A percentile compares a stretch with the other conserved stretches of the same genome.
Conservation (phyloP, 2,888 invertebrate genomes). For the Limnephilus marmoratus region DNA sequence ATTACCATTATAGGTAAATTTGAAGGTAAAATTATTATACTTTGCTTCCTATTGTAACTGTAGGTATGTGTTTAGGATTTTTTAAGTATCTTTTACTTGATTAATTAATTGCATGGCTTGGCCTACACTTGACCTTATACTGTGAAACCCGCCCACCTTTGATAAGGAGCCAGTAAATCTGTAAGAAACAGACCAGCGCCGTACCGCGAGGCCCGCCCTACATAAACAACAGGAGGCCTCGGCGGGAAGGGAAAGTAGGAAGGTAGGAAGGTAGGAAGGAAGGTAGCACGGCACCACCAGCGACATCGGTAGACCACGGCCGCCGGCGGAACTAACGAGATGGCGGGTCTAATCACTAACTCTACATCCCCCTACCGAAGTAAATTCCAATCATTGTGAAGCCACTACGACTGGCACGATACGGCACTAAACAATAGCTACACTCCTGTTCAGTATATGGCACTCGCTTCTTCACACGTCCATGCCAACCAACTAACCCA, state of each 20-base stretch:
- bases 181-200: neutral
- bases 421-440: constrained; percentile 3
- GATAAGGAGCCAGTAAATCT: neutral
- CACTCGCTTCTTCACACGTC: neutral
- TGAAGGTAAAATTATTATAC: neutral
- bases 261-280: neutral
- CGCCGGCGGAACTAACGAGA: constrained; percentile 49
- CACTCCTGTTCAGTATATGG: neutral
- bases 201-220: constrained; percentile 34
- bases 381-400: constrained; percentile 57
- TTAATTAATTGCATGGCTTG: neutral
- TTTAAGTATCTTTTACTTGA: neutral
- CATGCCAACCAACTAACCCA: neutral
- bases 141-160: neutral
- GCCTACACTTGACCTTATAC: neutral
- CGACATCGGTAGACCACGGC: constrained; percentile 41
- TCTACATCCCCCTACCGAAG: constrained; percentile 52
- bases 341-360: constrained; percentile 53
- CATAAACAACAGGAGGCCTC: constrained; percentile 13
- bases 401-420: neutral
- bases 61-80: neutral
- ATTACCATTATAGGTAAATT: no score
- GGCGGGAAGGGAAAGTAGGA: neutral
- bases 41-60: neutral
- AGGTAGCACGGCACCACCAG: constrained; percentile 1